Evolutionary conservation across 2,797 vertebrate genomes (phyloP).

Genomic region (Muscicapa comitata): DNA sequence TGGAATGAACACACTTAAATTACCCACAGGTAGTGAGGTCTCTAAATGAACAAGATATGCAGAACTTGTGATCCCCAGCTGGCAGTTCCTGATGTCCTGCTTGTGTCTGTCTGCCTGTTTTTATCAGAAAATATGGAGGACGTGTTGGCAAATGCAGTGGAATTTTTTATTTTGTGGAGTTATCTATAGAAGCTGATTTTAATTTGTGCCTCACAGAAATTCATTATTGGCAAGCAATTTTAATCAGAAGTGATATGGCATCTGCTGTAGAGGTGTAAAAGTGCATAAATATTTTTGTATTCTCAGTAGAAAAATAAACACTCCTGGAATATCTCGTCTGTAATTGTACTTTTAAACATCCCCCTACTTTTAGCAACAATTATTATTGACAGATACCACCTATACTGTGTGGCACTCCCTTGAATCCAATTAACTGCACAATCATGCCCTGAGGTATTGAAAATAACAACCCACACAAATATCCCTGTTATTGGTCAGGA

Average conservation of each 20-base stretch:
- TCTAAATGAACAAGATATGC: not conserved
- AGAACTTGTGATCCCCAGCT: not conserved
- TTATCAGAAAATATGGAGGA: not conserved
- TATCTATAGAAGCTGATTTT: not conserved
- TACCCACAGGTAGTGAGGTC: constrained; percentile 3
- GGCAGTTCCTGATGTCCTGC: not conserved
- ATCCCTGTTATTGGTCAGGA: not conserved
- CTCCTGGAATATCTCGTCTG: not conserved
- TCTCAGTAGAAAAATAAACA: constrained; percentile 11
- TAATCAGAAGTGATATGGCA: not conserved
- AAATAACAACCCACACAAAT: not conserved
- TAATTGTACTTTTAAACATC: not conserved
- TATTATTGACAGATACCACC: not conserved
- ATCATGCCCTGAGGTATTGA: not conserved
- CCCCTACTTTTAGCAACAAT: not conserved
- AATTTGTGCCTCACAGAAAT: not conserved
- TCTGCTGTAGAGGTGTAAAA: not conserved
- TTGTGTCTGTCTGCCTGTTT: not conserved
- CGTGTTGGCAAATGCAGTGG: not conserved
- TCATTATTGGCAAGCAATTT: constrained; percentile 7
- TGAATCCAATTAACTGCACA: constrained; percentile 8
- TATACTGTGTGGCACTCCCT: not conserved
- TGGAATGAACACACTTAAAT: not conserved
- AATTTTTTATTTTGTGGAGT: not conserved
- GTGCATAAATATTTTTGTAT: constrained; percentile 27